Conservation (phyloP, 1,140 invertebrate genomes). For the Lepidurus couesii region DNA sequence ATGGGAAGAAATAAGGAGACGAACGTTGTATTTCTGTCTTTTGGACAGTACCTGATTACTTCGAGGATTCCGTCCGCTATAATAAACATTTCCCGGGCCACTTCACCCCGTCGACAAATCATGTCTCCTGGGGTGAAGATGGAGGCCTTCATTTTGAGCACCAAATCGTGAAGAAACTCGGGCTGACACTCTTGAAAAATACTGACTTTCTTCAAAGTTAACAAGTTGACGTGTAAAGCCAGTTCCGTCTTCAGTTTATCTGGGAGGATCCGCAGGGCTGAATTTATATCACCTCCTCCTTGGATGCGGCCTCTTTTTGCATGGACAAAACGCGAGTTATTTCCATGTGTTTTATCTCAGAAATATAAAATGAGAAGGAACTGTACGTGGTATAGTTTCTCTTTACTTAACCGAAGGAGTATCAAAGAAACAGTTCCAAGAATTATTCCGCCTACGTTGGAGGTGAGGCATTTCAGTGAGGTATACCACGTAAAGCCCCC, state of each 20-base stretch:
- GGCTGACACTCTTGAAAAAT: conserved; percentile 94
- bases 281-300: conserved; percentile 91
- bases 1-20: not conserved
- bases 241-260: conserved; percentile 95
- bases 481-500: no score
- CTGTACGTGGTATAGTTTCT: no score
- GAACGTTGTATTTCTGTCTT: not conserved
- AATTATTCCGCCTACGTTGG: no score
- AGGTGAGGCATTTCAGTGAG: no score
- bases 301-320: conserved; percentile 77
- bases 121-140: conserved; percentile 96
- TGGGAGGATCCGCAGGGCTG: conserved; percentile 81
- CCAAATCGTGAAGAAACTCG: conserved; percentile 91
- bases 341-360: no score
- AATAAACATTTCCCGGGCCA: conserved; percentile 96
- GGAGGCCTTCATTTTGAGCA: conserved; percentile 95
- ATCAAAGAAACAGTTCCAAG: no score
- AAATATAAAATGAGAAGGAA: no score
- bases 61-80: conserved; percentile 94
- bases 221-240: conserved; percentile 89
- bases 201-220: conserved; percentile 87
- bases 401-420: no score
- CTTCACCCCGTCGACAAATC: conserved; percentile 89
- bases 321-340: not conserved
- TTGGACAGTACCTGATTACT: conserved; percentile 62